Evolutionary conservation across 2,888 invertebrate species (phyloP), one percentile per base, ranked within the genome.

Genomic region (Sarcophaga caerulescens): DNA sequence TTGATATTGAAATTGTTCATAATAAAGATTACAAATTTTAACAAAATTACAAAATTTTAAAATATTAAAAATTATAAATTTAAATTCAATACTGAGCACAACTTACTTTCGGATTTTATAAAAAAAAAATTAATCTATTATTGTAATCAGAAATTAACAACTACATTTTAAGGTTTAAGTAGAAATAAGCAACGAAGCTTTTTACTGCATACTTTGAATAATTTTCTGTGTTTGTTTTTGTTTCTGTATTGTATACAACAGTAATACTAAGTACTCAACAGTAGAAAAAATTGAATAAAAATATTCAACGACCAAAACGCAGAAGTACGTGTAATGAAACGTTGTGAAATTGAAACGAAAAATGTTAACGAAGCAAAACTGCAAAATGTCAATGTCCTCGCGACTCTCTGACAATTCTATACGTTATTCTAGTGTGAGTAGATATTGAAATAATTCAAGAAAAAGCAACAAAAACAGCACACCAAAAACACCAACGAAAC

Each of bases 361-460:
- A 90, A 88, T 90, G 89, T 88, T 75, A 90, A 90, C 90, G 91
- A 91, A 92, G 91, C 90, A 89, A 89, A 90, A 91, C 89, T 90
- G 92, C 91, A 91, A 92, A 92, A 92, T 92, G 91, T 92, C 91
- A 92, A 92, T 92, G 91, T 91, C 91, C 91, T 92, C 91, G 71
- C 79, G 82, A 63, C 71, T 89, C 77, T 78, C 77, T 81, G 81
- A 81, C 85, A 84, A 73, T 85, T 83, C 71, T 78, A 65, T 45
- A 47, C 21, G 71, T 45, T 60, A 57, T 57, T 74, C 62, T 76
- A 66, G 71, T 71, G 59, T 60, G 76, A 82, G 76, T 44, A 71
- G 25, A 59, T 35, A 35, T 35, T 35, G 35, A 35, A 35, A 35
- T 35, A 77, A 65, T 59, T 45, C 45, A 71, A 76, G 23, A 35